Evolutionary conservation across 2,797 vertebrate species (phyloP).

Genomic region (Periparus ater): DNA sequence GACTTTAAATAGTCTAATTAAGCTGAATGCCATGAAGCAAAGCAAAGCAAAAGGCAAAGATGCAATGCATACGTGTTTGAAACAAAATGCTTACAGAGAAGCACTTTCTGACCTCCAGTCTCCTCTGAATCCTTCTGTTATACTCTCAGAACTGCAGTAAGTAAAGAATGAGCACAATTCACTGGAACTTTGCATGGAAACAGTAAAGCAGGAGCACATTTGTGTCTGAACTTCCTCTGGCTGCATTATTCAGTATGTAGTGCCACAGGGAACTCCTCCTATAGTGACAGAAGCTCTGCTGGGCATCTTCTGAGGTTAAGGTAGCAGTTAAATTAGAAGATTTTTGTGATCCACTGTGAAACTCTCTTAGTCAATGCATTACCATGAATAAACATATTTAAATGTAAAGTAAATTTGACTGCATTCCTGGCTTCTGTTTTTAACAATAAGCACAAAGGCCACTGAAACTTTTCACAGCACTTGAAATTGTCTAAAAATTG

Average conservation of each 20-base stretch:
- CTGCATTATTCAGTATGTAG: neutral
- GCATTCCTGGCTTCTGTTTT: neutral
- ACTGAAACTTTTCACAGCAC: neutral
- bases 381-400: neutral
- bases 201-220: neutral
- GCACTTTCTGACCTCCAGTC: conserved; percentile 92
- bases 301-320: neutral
- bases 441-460: neutral
- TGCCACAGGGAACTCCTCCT: neutral
- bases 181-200: neutral
- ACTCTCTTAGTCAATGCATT: neutral
- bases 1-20: conserved; percentile 94
- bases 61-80: conserved; percentile 93
- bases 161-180: conserved; percentile 35
- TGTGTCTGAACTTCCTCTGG: neutral
- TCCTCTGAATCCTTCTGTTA: conserved; percentile 90
- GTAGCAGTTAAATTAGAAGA: neutral
- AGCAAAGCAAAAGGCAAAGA: conserved; percentile 90
- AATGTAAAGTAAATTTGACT: neutral
- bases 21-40: conserved; percentile 91
- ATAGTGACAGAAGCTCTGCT: neutral
- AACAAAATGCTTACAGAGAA: conserved; percentile 92
- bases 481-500: neutral
- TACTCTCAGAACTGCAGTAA: conserved; percentile 95
- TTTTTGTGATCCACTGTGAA: neutral